Evolutionary conservation across 2,888 invertebrate species (phyloP).

Genomic region (Macaria liturata): DNA sequence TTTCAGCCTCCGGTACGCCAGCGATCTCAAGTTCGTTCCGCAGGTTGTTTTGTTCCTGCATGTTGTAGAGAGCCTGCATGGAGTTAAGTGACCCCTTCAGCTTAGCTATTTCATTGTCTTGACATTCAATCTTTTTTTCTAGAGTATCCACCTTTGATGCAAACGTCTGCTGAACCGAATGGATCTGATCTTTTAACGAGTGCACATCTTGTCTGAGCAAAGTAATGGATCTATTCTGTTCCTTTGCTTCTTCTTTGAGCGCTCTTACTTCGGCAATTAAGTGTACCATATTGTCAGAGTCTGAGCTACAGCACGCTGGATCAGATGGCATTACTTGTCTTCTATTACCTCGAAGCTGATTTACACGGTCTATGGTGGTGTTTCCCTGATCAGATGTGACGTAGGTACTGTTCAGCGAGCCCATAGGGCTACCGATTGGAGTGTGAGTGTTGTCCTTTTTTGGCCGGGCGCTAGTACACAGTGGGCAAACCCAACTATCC

Average conservation of each 20-base stretch:
- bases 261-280: background rate
- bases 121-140: background rate
- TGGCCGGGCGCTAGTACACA: too few relatives aligned
- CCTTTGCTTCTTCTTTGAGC: background rate
- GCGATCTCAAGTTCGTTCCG: slow-evolving; percentile 1
- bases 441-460: too few relatives aligned
- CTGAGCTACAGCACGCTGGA: background rate
- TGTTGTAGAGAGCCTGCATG: background rate
- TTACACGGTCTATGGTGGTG: background rate
- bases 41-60: background rate
- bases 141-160: background rate
- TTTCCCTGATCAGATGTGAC: too few relatives aligned
- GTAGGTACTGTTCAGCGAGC: too few relatives aligned
- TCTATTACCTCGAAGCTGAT: background rate
- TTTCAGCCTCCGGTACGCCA: slow-evolving; percentile 1
- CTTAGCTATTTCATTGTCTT: background rate
- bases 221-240: slow-evolving; percentile 1
- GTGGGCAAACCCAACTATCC: too few relatives aligned
- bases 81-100: background rate
- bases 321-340: background rate
- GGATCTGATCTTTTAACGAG: background rate
- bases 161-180: background rate
- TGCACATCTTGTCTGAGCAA: slow-evolving; percentile 1
- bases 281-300: background rate
- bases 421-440: too few relatives aligned